These are phyloP conservation scores for Gephyroberyx darwinii DNA, from an alignment of 2,797 vertebrate species.

Conservation along the genomic window DNA sequence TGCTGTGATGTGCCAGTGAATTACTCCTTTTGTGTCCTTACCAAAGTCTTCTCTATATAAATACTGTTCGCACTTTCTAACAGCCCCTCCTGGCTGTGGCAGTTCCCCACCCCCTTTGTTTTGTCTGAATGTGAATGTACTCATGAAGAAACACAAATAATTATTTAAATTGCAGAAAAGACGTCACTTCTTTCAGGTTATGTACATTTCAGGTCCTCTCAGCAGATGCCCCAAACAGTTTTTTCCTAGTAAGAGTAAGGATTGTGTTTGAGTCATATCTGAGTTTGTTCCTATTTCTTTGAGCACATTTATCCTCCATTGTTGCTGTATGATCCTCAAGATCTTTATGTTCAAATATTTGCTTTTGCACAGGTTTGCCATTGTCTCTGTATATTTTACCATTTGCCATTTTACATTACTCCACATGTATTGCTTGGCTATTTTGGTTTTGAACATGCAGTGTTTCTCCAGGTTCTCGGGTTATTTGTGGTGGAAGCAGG, in stretches of 20 bases:
- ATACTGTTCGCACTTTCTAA: constrained; percentile 72
- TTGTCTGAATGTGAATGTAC: constrained; percentile 52
- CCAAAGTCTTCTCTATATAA: constrained; percentile 45
- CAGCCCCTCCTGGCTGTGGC: constrained; percentile 27
- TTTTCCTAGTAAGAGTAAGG: neutral
- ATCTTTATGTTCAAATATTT: constrained; percentile 3
- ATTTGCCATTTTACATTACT: constrained; percentile 23
- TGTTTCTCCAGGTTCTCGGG: constrained; percentile 23
- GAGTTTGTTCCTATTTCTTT: constrained; percentile 32
- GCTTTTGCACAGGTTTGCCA: constrained; percentile 17
- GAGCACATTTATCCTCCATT: constrained; percentile 12
- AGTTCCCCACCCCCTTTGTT: constrained; percentile 32
- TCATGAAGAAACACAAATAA: constrained; percentile 54
- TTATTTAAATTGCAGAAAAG: constrained; percentile 34
- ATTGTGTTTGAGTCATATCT: neutral
- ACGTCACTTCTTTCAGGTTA: constrained; percentile 7
- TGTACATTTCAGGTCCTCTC: constrained; percentile 35
- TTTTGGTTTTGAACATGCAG: constrained; percentile 29
- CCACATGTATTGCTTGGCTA: constrained; percentile 7
- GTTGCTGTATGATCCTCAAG: constrained; percentile 17
- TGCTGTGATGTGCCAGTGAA: constrained; percentile 63
- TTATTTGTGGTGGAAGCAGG: constrained; percentile 34
- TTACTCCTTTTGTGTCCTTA: constrained; percentile 42
- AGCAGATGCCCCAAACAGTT: neutral
- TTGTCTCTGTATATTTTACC: constrained; percentile 21